These are phyloP conservation scores for Mayetiola destructor DNA, from an alignment of 2,888 invertebrate species.

Conservation along the genomic window DNA sequence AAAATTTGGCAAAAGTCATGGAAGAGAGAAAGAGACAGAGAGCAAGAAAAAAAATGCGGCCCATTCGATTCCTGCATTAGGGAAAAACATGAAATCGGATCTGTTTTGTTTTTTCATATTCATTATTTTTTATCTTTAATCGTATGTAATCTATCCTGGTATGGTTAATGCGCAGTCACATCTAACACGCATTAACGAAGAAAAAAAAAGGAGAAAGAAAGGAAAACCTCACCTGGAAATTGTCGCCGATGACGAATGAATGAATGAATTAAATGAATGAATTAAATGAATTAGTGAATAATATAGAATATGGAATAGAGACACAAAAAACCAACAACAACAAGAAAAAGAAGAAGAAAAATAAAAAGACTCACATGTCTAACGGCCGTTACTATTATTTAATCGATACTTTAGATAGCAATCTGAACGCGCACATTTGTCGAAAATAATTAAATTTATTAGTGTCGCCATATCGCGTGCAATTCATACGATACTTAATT, in stretches of 20 bases:
- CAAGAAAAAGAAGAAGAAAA: neutral
- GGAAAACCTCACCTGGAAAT: neutral
- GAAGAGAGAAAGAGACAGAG: neutral
- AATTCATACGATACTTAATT: too few relatives aligned
- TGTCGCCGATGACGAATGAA: neutral
- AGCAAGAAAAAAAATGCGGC: neutral
- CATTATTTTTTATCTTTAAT: constrained; percentile 9
- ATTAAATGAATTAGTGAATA: neutral
- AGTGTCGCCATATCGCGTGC: constrained; percentile 23
- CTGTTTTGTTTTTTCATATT: too few relatives aligned
- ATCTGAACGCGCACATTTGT: constrained; percentile 20
- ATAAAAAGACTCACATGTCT: constrained; percentile 19
- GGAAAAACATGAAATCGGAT: neutral
- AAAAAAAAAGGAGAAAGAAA: too few relatives aligned
- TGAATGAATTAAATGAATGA: too few relatives aligned
- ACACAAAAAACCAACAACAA: too few relatives aligned
- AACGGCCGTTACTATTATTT: constrained; percentile 21
- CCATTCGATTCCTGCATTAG: neutral
- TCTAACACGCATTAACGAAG: neutral
- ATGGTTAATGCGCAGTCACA: too few relatives aligned
- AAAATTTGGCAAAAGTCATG: neutral
- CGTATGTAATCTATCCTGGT: constrained; percentile 11
- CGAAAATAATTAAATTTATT: constrained; percentile 25
- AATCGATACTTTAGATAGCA: constrained; percentile 23
- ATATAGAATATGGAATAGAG: too few relatives aligned